Base-by-base conservation (phyloP, 2,113 vertebrate genomes). In the Tympanuchus pallidicinctus region DNA sequence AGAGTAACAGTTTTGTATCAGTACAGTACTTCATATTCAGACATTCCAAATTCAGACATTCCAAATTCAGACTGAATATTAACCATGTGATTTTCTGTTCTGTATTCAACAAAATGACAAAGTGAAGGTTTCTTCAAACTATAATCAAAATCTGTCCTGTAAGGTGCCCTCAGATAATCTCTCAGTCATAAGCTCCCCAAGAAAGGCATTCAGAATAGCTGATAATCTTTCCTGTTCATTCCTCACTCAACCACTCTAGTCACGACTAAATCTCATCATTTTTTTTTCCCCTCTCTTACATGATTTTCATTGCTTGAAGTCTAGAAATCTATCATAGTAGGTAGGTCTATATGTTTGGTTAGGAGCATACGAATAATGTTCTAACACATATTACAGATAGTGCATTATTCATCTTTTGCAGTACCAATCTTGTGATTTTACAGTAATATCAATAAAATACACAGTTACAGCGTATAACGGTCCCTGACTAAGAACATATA, bases 111-210 rank as follows among this genome's bases (percentile, higher is more conserved):
- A 87, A 89, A 73, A 56, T 59, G 75, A 19, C n/a, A 96, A 94
- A 97, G 75, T 89, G 85, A 96, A 83, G 75, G 17, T 61, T 93
- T 96, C 78, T 95, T 42, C 64, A 91, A 97, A 85, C 66, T 66
- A 60, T 86, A 95, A 97, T 87, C 74, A 96, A 93, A 97, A 91
- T 60, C 87, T 89, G 34, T 87, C 83, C 54, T 93, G 38, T 70
- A 79, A 74, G 59, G 66, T 96, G 92, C 95, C 71, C 82, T 93
- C 40, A 93, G 92, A 93, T 92, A 95, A 89, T 76, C 42, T 74
- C 54, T 90, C 63, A 72, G 11, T 66, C 17, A 74, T 42, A 89
- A 90, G 59, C 30, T 38, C 38, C 60, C 36, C 54, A 69, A 83
- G 91, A 54, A 19, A 92, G 2, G 13, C 47, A 56, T 91, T 90